Base-by-base conservation (phyloP, 2,888 invertebrate species). In the Chaetogeoica ovagalla region DNA sequence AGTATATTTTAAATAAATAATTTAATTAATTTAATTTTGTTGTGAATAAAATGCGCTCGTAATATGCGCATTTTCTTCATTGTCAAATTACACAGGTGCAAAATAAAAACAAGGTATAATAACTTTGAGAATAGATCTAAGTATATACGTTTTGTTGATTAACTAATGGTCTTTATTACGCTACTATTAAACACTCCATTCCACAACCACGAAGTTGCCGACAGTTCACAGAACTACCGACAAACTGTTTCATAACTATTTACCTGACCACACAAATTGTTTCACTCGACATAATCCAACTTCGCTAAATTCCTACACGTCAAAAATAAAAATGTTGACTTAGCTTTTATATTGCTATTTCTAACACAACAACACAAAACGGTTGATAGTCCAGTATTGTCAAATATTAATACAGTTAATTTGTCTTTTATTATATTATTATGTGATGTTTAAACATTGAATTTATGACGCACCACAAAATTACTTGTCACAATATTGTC, bases 101-200 rank as follows among this genome's bases (percentile, higher is more conserved):
- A 39, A 57, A 39, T 65, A 74, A 63, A 73, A 73, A 65, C 55
- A 39, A n/a, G 1, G 4, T 74, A 65, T 65, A 65, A 65, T 55
- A 52, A 74, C 63, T 65, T 55, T 19, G 13, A 65, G 59, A 48
- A 59, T 11, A 43, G 57, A 19, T 9, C 39, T 57, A 57, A 39
- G 74, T 68, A 68, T 59, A 59, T 68, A 76, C 68, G 75, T 77
- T 77, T 77, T 70, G 60, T 62, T 77, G 77, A 69, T 77, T 70
- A 77, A 77, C 77, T 77, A 77, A 70, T 62, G 77, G 69, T 69
- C 77, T 77, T 69, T 77, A 77, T 77, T 70, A 70, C 52, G 62
- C 21, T 52, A 69, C 69, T 70, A 77, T 62, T 77, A 77, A 77
- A 77, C 69, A 77, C 77, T 60, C 43, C 37, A 60, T 59, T 57